Base-by-base conservation (phyloP, 2,888 invertebrate species). In the Lacanobia oleracea region DNA sequence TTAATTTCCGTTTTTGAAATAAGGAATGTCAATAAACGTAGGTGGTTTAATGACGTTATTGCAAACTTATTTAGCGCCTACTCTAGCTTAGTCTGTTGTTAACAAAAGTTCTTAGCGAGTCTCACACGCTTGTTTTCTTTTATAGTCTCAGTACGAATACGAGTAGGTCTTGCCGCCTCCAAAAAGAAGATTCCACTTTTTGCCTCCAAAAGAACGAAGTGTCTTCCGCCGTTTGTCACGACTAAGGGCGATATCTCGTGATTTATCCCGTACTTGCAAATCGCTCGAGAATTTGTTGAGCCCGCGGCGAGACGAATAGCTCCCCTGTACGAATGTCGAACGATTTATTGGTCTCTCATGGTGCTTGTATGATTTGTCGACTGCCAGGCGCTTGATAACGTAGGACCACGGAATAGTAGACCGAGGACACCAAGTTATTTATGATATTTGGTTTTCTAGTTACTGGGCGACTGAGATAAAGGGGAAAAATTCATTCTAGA, bases 271-370 rank as follows among this genome's bases (percentile, higher is more conserved):
- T 69, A 83, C 82, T 82, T 77, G 86, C 75, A 79, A 87, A 91
- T 87, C 88, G 85, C 75, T 82, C 81, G 89, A 87, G 92, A 89
- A 93, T 94, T 94, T 94, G 94, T 93, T 91, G 88, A 88, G 91
- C 90, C 89, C 84, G 88, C 88, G 88, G 83, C 86, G 87, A 91
- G 91, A 92, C 88, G 91, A 88, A 92, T 93, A 89, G 91, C 77
- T 80, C 86, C 88, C 83, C 82, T 87, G 90, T 88, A 87, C 82
- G 84, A 84, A 87, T 90, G 88, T 90, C 88, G 82, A 87, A 88
- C 88, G 90, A 93, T 94, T 94, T 93, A 94, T 92, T 84, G 83
- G 86, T 81, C 83, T 82, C 87, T 81, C 83, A 85, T 86, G 83
- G 83, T 82, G 81, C 83, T 82, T 82, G 82, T 90, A 91, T 91